These are phyloP conservation scores for Galago senegalensis DNA, from an alignment of 2,797 vertebrate species.

Conservation along the genomic window DNA sequence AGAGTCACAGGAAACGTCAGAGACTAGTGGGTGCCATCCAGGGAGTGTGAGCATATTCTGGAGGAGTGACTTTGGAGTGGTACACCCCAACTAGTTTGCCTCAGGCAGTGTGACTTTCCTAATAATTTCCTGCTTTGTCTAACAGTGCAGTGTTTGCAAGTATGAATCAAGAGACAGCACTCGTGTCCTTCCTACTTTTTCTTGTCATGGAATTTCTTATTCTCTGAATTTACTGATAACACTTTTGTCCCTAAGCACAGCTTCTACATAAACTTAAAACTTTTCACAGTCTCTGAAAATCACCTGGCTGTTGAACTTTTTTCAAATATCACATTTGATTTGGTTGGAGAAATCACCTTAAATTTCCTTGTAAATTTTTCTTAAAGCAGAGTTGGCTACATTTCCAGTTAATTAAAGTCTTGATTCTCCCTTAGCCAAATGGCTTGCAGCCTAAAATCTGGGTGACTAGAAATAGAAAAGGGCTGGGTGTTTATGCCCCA, in stretches of 20 bases:
- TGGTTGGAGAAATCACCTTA: constrained; percentile 60
- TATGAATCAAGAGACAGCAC: neutral
- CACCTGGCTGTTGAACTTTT: constrained; percentile 65
- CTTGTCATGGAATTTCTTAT: neutral
- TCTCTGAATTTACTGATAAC: constrained; percentile 47
- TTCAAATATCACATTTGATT: constrained; percentile 12
- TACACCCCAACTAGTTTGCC: neutral
- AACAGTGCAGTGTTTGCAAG: neutral
- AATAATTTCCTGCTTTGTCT: neutral
- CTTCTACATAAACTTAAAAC: constrained; percentile 37
- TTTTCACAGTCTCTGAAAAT: constrained; percentile 65
- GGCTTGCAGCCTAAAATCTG: constrained; percentile 30
- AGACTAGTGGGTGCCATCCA: neutral
- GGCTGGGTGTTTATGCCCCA: neutral
- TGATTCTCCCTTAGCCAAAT: constrained; percentile 12
- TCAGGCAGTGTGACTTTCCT: neutral
- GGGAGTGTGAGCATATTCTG: neutral
- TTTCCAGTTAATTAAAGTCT: constrained; percentile 59
- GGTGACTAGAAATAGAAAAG: neutral
- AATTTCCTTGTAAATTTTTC: constrained; percentile 57
- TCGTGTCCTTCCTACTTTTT: neutral
- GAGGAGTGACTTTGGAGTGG: neutral
- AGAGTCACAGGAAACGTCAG: neutral
- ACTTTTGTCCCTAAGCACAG: constrained; percentile 5
- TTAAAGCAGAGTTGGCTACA: neutral